Evolutionary conservation across 2,797 vertebrate species (phyloP).

Genomic region (Anolis apletophallus): DNA sequence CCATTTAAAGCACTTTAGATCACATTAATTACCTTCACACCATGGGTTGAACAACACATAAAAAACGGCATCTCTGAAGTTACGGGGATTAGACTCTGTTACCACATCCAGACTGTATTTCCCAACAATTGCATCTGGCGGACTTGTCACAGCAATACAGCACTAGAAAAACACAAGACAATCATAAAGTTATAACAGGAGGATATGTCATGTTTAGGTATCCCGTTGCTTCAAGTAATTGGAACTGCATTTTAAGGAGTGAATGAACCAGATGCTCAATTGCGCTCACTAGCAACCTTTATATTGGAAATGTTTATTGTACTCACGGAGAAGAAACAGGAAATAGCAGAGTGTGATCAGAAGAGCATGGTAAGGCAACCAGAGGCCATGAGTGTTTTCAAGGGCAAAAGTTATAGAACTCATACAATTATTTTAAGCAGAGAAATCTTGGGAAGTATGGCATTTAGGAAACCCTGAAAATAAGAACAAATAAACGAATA

Average conservation of each 20-base stretch:
- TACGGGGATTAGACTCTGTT: conserved; percentile 52
- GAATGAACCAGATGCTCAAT: background rate
- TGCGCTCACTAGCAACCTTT: no score
- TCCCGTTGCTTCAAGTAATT: background rate
- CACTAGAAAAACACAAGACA: conserved; percentile 61
- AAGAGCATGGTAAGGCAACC: no score
- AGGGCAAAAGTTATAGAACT: no score
- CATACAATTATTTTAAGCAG: no score
- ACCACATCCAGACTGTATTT: conserved; percentile 68
- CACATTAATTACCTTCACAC: conserved; percentile 73
- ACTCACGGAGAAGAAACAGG: no score
- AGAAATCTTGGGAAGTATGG: no score
- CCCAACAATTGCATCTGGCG: conserved; percentile 64
- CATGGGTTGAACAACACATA: conserved; percentile 79
- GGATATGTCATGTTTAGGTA: background rate
- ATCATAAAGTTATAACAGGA: rapidly evolving
- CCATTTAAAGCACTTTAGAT: rapidly evolving
- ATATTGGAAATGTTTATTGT: no score
- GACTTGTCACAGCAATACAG: conserved; percentile 63
- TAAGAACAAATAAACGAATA: no score
- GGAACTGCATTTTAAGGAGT: background rate
- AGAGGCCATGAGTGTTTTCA: no score
- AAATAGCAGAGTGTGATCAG: no score
- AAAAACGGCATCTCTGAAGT: conserved; percentile 24
- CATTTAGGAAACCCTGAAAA: no score